These are phyloP conservation scores for Drosophila pseudoananassae DNA, from an alignment of 1,140 invertebrate genomes.

Conservation along the genomic window DNA sequence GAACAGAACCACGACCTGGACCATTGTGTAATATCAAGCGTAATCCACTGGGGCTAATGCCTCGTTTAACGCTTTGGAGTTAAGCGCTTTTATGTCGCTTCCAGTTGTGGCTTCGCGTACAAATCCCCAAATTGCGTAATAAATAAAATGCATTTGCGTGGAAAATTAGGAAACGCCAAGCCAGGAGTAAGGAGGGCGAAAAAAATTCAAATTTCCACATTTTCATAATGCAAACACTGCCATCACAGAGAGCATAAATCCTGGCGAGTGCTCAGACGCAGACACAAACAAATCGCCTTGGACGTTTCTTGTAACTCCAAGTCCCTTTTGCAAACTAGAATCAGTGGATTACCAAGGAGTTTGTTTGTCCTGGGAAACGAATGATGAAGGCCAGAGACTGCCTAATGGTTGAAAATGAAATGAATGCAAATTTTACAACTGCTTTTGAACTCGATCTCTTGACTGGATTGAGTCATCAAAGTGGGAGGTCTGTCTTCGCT, in stretches of 20 bases:
- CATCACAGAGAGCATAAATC: slow-evolving; percentile 61
- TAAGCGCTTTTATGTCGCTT: slow-evolving; percentile 44
- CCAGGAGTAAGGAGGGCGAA: slow-evolving; percentile 3
- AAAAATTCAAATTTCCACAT: slow-evolving; percentile 56
- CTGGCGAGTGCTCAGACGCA: slow-evolving; percentile 44
- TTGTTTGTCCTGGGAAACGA: slow-evolving; percentile 27
- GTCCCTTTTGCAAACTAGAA: slow-evolving; percentile 29
- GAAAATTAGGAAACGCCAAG: slow-evolving; percentile 68
- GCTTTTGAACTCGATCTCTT: slow-evolving; percentile 13
- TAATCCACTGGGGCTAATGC: slow-evolving; percentile 46
- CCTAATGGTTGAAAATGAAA: slow-evolving; percentile 29
- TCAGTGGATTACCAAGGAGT: slow-evolving; percentile 36
- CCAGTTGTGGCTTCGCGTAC: slow-evolving; percentile 32
- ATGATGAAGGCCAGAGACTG: slow-evolving; percentile 1
- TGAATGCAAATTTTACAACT: slow-evolving; percentile 42
- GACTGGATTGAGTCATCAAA: slow-evolving; percentile 15
- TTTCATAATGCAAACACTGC: slow-evolving; percentile 31
- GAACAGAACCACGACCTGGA: background rate
- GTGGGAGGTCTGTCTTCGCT: background rate
- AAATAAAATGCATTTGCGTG: slow-evolving; percentile 75
- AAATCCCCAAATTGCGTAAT: slow-evolving; percentile 68
- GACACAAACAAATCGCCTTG: slow-evolving; percentile 67
- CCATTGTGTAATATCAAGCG: slow-evolving; percentile 23
- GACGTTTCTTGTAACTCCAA: slow-evolving; percentile 45
- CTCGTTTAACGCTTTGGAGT: slow-evolving; percentile 39